These are phyloP conservation scores for Drosophila watanabei DNA, from an alignment of 1,140 invertebrate species.

Conservation along the genomic window DNA sequence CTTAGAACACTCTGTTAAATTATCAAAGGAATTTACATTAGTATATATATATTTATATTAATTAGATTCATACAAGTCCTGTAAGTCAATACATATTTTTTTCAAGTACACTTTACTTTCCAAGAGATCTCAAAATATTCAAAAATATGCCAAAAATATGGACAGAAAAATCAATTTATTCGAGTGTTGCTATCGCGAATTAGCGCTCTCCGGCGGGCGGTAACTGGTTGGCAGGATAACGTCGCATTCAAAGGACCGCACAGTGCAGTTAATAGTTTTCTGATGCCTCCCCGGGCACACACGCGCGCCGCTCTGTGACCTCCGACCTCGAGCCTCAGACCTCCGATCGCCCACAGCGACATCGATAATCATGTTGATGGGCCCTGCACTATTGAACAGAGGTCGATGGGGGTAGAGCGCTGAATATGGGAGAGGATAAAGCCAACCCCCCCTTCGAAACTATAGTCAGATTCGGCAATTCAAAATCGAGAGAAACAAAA, in stretches of 20 bases:
- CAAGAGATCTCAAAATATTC: background rate
- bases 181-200: slow-evolving; percentile 31
- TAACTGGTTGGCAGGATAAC: slow-evolving; percentile 38
- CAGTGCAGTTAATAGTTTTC: slow-evolving; percentile 76
- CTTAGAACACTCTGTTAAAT: too few species aligned
- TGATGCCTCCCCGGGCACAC: slow-evolving; percentile 33
- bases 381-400: slow-evolving; percentile 40
- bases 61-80: too few species aligned
- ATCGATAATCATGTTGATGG: slow-evolving; percentile 51
- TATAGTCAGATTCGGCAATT: slow-evolving; percentile 23
- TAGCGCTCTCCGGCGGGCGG: slow-evolving; percentile 39
- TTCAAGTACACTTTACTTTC: background rate
- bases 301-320: slow-evolving; percentile 25
- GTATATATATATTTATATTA: too few species aligned
- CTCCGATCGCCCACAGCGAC: slow-evolving; percentile 47
- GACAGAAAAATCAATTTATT: slow-evolving; percentile 3
- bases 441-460: slow-evolving; percentile 10
- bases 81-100: background rate
- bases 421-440: slow-evolving; percentile 2
- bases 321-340: slow-evolving; percentile 34
- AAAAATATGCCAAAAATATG: slow-evolving; percentile 4
- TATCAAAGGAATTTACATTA: too few species aligned
- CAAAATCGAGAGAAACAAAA: slow-evolving; percentile 24
- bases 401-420: background rate
- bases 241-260: slow-evolving; percentile 40